A percentile compares a stretch with the other conserved stretches of the same genome.
These are phyloP conservation scores for Barnardius zonarius DNA, from an alignment of 2,113 vertebrate species.

Conservation along the genomic window DNA sequence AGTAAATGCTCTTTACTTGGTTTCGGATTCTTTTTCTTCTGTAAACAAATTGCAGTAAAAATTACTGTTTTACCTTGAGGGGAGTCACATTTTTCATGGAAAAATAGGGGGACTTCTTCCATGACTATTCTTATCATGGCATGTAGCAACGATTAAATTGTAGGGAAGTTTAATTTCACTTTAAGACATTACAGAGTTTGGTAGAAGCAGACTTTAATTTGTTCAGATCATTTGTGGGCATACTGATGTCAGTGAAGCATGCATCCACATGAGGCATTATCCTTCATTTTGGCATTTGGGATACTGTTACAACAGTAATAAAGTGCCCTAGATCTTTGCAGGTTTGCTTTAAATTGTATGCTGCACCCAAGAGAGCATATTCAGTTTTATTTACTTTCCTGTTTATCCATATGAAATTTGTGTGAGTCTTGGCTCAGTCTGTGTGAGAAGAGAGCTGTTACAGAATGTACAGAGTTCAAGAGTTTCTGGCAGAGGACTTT, in stretches of 20 bases:
- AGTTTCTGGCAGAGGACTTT: slow-evolving; percentile 1
- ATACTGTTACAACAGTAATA: background rate
- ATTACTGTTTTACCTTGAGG: slow-evolving; percentile 25
- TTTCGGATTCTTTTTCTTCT: background rate
- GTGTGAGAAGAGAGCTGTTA: background rate
- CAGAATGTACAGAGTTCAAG: background rate
- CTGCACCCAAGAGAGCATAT: background rate
- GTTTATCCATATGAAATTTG: background rate
- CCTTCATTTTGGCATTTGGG: background rate
- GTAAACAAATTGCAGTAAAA: slow-evolving; percentile 41
- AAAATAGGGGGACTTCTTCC: background rate
- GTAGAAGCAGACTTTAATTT: background rate
- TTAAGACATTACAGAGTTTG: background rate
- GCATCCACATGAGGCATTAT: background rate
- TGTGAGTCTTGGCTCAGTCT: background rate
- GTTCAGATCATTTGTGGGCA: background rate
- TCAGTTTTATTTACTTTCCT: slow-evolving; percentile 7
- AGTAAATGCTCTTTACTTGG: background rate
- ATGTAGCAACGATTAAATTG: background rate
- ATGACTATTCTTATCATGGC: background rate
- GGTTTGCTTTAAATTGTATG: background rate
- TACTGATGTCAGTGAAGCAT: background rate
- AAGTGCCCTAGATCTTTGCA: background rate
- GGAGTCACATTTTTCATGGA: slow-evolving; percentile 26
- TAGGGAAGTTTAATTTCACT: background rate